Conservation (phyloP, 2,113 vertebrate genomes). For the Globicephala melas region DNA sequence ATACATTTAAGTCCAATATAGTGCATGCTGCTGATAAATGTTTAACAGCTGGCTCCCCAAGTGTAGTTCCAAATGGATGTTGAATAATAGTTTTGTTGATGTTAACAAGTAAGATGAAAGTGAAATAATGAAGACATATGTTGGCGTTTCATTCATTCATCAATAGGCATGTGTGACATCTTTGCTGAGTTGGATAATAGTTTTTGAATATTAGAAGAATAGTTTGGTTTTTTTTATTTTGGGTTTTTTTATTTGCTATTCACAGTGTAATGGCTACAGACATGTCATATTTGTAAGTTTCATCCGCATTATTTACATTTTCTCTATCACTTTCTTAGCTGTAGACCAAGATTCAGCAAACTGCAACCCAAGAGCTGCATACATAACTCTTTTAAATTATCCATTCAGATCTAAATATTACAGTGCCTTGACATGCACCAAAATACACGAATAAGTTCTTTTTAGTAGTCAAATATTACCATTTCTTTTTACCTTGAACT, state of each 20-base stretch:
- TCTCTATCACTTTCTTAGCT: not conserved
- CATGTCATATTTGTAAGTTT: not conserved
- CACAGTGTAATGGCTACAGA: not conserved
- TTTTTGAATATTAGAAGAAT: not conserved
- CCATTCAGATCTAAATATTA: not conserved
- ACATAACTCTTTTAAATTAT: not conserved
- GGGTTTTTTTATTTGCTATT: not conserved
- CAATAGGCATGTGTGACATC: not conserved
- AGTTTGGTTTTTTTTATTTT: too few relatives aligned
- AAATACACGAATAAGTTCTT: not conserved
- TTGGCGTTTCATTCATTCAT: not conserved
- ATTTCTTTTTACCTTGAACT: not conserved
- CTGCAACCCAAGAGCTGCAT: not conserved
- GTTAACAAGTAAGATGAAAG: not conserved
- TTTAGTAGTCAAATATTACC: not conserved
- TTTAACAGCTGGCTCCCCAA: not conserved
- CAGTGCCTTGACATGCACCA: not conserved
- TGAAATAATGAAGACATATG: not conserved
- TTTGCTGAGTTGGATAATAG: not conserved
- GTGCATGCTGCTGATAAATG: not conserved
- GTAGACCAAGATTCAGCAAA: not conserved
- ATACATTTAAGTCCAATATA: not conserved
- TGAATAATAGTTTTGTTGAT: not conserved
- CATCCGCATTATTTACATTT: conserved; percentile 13
- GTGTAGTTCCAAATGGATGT: not conserved